Conservation (phyloP, 2,113 vertebrate genomes). For the Lycaon pictus region DNA sequence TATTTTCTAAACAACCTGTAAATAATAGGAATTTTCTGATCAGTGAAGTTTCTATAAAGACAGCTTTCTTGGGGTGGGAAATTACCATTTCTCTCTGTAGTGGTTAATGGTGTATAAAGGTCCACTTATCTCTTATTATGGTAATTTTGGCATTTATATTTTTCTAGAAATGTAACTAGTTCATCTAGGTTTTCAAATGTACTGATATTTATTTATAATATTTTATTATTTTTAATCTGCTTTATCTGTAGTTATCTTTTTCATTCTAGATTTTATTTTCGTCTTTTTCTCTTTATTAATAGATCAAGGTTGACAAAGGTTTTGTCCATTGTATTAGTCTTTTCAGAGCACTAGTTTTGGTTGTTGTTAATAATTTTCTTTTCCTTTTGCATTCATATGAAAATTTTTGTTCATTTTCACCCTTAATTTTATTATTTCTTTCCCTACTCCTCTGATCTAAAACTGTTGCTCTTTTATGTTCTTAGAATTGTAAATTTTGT, state of each 20-base stretch:
- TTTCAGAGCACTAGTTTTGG: background rate
- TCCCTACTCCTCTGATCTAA: constrained; percentile 6
- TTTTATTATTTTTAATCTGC: constrained; percentile 27
- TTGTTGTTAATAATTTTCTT: background rate
- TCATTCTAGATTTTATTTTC: constrained; percentile 19
- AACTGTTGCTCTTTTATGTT: background rate
- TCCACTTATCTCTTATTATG: background rate
- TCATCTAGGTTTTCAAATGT: constrained; percentile 22
- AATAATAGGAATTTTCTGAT: background rate
- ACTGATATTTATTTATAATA: background rate
- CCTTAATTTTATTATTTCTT: background rate
- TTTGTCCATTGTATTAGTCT: background rate
- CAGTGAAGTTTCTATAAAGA: background rate
- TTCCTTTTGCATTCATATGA: background rate
- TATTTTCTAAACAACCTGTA: background rate
- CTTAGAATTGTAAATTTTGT: background rate
- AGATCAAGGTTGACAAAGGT: background rate
- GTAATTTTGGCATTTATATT: background rate
- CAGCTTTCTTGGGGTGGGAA: background rate
- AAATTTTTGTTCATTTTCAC: background rate
- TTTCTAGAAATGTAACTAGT: background rate
- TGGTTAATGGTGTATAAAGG: background rate
- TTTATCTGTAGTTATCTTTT: constrained; percentile 6
- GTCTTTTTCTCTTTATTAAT: background rate
- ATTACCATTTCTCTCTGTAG: background rate